phyloP scores from a whole-genome alignment of 2,797 vertebrate genomes.

The Lutjanus argentimaculatus region DNA sequence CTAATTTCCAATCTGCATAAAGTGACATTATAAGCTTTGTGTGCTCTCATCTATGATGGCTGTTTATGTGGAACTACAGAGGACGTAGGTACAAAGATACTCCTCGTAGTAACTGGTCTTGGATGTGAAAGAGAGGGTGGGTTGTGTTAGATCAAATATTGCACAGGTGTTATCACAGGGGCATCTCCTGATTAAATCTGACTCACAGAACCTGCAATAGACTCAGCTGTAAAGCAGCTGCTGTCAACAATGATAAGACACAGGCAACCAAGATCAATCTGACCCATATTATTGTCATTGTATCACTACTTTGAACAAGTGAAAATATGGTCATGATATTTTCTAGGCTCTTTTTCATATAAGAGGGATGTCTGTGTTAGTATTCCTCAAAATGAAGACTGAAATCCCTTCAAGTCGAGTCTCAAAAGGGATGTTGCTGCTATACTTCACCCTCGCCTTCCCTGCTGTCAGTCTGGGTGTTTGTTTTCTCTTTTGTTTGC shows the following conservation, averaged over 20 bases:
- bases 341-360: background rate
- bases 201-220: background rate
- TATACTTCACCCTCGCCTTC: background rate
- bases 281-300: background rate
- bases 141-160: slow-evolving; percentile 1
- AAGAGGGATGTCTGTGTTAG: background rate
- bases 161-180: background rate
- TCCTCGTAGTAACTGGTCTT: background rate
- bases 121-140: background rate
- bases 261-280: background rate
- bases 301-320: background rate
- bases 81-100: background rate
- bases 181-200: slow-evolving; percentile 4
- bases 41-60: background rate
- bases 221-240: background rate
- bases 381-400: background rate
- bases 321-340: background rate
- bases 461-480: background rate
- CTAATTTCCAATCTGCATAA: background rate
- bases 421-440: background rate
- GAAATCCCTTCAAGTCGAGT: background rate
- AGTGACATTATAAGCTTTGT: background rate
- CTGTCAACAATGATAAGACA: background rate
- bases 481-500: slow-evolving; percentile 3
- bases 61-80: slow-evolving; percentile 8